Base-by-base conservation (phyloP, 2,797 vertebrate species). In the Hemibagrus guttatus region DNA sequence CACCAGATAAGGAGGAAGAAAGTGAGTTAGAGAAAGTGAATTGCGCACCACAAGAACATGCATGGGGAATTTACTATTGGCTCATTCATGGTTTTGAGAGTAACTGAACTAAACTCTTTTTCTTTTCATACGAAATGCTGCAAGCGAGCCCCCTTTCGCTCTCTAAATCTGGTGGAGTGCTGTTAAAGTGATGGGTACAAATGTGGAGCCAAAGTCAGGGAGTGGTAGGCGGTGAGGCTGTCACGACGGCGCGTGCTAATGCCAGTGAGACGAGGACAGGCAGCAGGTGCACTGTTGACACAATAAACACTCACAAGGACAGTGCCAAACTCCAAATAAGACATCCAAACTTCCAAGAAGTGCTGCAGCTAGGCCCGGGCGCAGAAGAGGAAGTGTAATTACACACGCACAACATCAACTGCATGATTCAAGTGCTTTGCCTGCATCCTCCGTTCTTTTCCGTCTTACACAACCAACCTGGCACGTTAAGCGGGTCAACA, bases 241-340 rank as follows among this genome's bases (percentile, higher is more conserved):
- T 87, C 46, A 63, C 12, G 69, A 49, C 49, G 90, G 90, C 91
- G 39, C 90, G 90, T 90, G 92, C 90, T 91, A 79, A 21, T 84
- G 85, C 72, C 85, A 84, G 56, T 69, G 83, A 86, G 84, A 80
- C 86, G 84, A 89, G 78, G 85, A 85, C 87, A 87, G 91, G 92
- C 91, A 13, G 91, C 92, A 92, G 87, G 90, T 91, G 87, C 83
- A 63, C 81, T 93, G 91, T 93, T 92, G 90, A 92, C 89, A 93
- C 87, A 91, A 89, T 91, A 92, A 92, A 93, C 92, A 93, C 79
- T 59, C n/a, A 64, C 84, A 86, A 86, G 85, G 84, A 84, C 87
- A 83, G 69, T 89, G 90, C 88, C 91, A 91, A 91, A 91, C 87
- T 88, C 85, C 66, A 89, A 87, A 91, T 92, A 88, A 85, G 79